phyloP scores from a whole-genome alignment of 2,797 vertebrate genomes.

The Lagorchestes hirsutus region DNA sequence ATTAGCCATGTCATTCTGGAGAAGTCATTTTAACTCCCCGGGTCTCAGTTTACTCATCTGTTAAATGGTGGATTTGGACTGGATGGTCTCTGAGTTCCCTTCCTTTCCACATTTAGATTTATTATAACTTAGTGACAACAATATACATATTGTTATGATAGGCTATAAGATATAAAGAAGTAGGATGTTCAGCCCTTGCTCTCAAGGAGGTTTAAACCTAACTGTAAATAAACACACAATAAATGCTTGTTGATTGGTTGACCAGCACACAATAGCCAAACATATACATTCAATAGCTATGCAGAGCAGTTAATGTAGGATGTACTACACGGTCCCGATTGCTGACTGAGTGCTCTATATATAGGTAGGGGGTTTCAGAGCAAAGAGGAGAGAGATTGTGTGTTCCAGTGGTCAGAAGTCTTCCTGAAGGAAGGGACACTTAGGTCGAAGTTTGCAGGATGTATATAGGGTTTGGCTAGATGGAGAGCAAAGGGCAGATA shows the following conservation, averaged over 20 bases:
- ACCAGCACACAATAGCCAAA: neutral
- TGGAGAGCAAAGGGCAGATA: neutral
- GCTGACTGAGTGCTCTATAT: neutral
- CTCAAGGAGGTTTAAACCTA: neutral
- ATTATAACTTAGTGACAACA: neutral
- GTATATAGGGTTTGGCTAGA: neutral
- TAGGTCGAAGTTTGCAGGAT: neutral
- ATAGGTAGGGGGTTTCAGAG: neutral
- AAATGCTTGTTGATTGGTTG: neutral
- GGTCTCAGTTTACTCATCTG: neutral
- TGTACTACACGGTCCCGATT: neutral
- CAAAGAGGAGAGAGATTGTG: neutral
- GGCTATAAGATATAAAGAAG: neutral
- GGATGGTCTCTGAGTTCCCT: neutral
- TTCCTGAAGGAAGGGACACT: neutral
- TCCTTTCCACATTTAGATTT: neutral
- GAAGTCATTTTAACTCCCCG: neutral
- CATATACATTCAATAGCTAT: neutral
- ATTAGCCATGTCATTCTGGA: neutral
- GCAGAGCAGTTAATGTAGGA: neutral
- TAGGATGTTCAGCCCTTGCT: neutral
- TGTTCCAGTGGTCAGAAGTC: neutral
- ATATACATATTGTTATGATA: neutral
- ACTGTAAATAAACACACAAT: neutral
- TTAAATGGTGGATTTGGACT: neutral